Evolutionary conservation across 2,888 invertebrate species (phyloP), one percentile per base, ranked within the genome.

Genomic region (Dryobotodes eremita): DNA sequence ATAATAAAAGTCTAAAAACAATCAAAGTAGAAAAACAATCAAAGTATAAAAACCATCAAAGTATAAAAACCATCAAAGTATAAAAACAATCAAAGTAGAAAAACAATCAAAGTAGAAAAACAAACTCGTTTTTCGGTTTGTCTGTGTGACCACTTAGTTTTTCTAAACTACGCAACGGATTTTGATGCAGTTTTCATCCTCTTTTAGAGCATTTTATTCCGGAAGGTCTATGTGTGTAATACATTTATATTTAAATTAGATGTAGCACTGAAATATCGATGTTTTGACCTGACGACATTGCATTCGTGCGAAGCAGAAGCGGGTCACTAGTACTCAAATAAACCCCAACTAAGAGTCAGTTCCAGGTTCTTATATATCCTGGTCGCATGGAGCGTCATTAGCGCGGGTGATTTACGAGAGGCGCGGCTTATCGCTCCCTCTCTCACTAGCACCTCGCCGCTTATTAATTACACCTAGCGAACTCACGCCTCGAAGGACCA

Each of bases 391-490:
- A 83, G 78, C 89, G 91, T 94, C 94, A 94, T 94, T 94, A 94
- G 92, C 89, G 89, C 78, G 82, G 86, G 91, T 94, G 93, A 94
- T 94, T 93, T 93, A 94, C 91, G 93, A 92, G 91, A 88, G 89
- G 77, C 82, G 86, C 86, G 87, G 91, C 92, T 93, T 93, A 94
- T 93, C 94, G 92, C 89, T 82, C 89, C 46, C 82, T 80, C 59
- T 64, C 90, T 83, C 85, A 89, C 84, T 89, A 74, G 84, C 88
- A 86, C 89, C 80, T 73, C 71, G 36, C 65, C 70, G 23, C 78
- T 93, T 94, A 94, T 94, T 94, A 94, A 94, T 94, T 94, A 93
- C 92, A 88, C 86, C 85, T 84, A 88, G 36, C 53, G n/a, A 66
- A 68, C 61, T 36, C 81, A 72, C 77, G 36, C 71, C 65, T 71